Conservation (phyloP, 2,797 vertebrate genomes). For the Menidia menidia region DNA sequence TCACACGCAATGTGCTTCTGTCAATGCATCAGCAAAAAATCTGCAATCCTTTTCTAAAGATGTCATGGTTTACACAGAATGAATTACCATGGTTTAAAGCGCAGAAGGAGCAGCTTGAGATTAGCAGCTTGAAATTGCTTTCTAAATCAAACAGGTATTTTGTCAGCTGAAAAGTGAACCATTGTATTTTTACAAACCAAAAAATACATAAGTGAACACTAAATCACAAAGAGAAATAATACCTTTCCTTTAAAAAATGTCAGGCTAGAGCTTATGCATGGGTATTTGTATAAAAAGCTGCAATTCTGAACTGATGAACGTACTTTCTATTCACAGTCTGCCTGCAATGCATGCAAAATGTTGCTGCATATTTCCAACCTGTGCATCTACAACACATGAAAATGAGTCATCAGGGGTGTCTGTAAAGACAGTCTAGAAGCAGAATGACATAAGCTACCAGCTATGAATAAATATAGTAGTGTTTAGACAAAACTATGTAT, state of each 20-base stretch:
- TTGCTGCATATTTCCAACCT: slow-evolving; percentile 28
- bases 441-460: slow-evolving; percentile 25
- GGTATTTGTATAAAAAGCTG: slow-evolving; percentile 30
- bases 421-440: slow-evolving; percentile 11
- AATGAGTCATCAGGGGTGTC: slow-evolving; percentile 10
- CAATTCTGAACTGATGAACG: slow-evolving; percentile 2
- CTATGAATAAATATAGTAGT: slow-evolving; percentile 34
- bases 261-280: not conserved
- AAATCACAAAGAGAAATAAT: slow-evolving; percentile 14
- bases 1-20: not conserved
- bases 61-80: slow-evolving; percentile 18
- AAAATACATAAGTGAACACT: not conserved
- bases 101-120: slow-evolving; percentile 5
- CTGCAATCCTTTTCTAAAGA: slow-evolving; percentile 23
- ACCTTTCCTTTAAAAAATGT: slow-evolving; percentile 1
- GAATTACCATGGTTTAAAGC: slow-evolving; percentile 27
- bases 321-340: slow-evolving; percentile 26
- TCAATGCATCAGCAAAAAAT: slow-evolving; percentile 22
- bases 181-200: slow-evolving; percentile 12
- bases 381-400: slow-evolving; percentile 14
- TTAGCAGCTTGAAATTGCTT: slow-evolving; percentile 20
- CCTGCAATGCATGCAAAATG: slow-evolving; percentile 20
- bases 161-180: slow-evolving; percentile 21
- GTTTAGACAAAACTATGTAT: slow-evolving; percentile 30
- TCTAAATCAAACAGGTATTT: slow-evolving; percentile 37